Percentiles rank a stretch among this genome's conserved stretches.
Evolutionary conservation across 2,113 vertebrate genomes (phyloP).

Genomic region (Calcarius ornatus): DNA sequence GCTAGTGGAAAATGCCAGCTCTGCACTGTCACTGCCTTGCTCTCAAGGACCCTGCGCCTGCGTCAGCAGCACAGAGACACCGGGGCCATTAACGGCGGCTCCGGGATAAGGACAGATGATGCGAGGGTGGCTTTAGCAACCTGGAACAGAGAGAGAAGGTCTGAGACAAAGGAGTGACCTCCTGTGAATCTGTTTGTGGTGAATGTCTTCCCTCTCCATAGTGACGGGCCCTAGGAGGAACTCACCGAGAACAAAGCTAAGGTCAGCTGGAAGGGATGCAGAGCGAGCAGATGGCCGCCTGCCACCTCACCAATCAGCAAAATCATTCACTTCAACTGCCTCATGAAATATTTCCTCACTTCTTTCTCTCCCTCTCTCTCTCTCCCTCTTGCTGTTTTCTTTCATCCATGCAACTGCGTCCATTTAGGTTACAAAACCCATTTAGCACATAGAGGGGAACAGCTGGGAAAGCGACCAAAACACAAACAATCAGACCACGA

Average conservation of each 20-base stretch:
- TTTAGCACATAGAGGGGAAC: neutral
- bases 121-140: neutral
- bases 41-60: slow-evolving; percentile 30
- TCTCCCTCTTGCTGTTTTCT: neutral
- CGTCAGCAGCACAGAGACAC: neutral
- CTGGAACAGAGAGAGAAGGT: neutral
- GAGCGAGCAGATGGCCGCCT: neutral
- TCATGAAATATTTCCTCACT: neutral
- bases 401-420: neutral
- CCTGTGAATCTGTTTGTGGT: neutral
- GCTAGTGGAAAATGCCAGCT: slow-evolving; percentile 26
- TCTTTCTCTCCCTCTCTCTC: neutral
- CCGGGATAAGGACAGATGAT: neutral
- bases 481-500: neutral
- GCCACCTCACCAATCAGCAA: neutral
- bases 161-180: neutral
- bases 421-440: neutral
- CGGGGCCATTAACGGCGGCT: neutral
- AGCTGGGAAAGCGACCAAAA: neutral
- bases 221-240: neutral
- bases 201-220: neutral
- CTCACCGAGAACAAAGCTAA: slow-evolving; percentile 7
- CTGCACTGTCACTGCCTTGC: slow-evolving; percentile 31
- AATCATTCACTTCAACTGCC: neutral
- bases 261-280: neutral